phyloP scores from a whole-genome alignment of 2,113 vertebrate species.

The Acanthisitta chloris region DNA sequence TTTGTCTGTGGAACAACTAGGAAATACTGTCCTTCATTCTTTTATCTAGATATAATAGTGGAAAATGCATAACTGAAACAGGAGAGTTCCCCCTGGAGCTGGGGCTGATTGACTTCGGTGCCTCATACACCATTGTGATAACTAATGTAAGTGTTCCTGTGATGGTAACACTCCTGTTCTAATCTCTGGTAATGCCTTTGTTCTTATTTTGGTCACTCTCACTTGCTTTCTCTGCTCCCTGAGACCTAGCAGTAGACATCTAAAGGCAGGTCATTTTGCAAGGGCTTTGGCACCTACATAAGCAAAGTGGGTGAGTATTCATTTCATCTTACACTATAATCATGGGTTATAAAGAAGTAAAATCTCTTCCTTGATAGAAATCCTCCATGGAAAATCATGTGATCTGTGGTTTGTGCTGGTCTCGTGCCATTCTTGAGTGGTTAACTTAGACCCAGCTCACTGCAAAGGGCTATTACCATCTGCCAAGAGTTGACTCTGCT shows the following conservation, averaged over 20 bases:
- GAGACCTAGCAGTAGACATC: not conserved
- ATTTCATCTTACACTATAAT: not conserved
- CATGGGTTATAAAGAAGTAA: not conserved
- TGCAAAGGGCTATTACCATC: not conserved
- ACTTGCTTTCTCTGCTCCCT: not conserved
- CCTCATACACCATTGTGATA: slow-evolving; percentile 84
- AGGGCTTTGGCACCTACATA: not conserved
- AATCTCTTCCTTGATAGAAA: not conserved
- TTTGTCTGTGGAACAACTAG: slow-evolving; percentile 4
- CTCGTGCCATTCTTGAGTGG: not conserved
- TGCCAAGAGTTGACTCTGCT: not conserved
- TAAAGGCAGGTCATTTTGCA: not conserved
- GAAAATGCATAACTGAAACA: slow-evolving; percentile 59
- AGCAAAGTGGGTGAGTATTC: not conserved
- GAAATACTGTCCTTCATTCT: slow-evolving; percentile 4
- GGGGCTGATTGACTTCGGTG: slow-evolving; percentile 88
- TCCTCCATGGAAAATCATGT: not conserved
- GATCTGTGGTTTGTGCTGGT: not conserved
- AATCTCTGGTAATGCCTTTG: not conserved
- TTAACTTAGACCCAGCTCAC: not conserved
- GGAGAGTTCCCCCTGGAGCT: slow-evolving; percentile 72
- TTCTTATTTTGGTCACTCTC: not conserved
- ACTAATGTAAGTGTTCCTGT: slow-evolving; percentile 72
- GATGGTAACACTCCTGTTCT: not conserved
- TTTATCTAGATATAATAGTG: slow-evolving; percentile 67